Conservation (phyloP, 2,797 vertebrate genomes). For the Gallinago stenura region DNA sequence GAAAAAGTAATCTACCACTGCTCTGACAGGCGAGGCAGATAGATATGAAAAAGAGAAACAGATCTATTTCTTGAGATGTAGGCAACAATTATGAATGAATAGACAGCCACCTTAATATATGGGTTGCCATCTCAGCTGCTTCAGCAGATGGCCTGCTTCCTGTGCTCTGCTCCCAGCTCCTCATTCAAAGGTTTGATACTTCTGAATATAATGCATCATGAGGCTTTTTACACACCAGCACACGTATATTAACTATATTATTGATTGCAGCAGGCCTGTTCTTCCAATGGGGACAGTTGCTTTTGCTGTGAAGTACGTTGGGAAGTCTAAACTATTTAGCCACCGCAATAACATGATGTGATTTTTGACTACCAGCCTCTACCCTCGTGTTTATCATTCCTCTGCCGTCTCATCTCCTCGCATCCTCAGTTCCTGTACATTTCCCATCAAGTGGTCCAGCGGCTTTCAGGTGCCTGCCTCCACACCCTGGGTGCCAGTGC, state of each 20-base stretch:
- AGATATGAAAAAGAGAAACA: slow-evolving; percentile 67
- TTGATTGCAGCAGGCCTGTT: not conserved
- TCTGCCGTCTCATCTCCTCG: not conserved
- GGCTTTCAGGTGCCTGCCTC: not conserved
- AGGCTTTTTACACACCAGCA: not conserved
- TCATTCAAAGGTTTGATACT: not conserved
- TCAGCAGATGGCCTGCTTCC: not conserved
- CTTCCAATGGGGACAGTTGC: not conserved
- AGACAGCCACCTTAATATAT: slow-evolving; percentile 13
- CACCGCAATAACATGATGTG: not conserved
- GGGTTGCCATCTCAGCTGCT: slow-evolving; percentile 22
- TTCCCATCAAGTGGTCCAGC: not conserved
- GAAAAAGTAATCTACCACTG: slow-evolving; percentile 42
- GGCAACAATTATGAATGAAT: slow-evolving; percentile 63
- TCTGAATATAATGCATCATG: not conserved
- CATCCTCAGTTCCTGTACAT: not conserved
- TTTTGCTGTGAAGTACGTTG: not conserved
- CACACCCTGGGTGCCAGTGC: not conserved
- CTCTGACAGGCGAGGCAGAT: slow-evolving; percentile 50
- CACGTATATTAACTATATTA: not conserved
- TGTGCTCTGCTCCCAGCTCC: not conserved
- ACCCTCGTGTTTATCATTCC: not conserved
- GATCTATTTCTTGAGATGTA: slow-evolving; percentile 55
- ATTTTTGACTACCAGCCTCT: not conserved
- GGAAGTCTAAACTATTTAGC: not conserved